Evolutionary conservation across 2,113 vertebrate species (phyloP).

Genomic region (Phyllostomus discolor): DNA sequence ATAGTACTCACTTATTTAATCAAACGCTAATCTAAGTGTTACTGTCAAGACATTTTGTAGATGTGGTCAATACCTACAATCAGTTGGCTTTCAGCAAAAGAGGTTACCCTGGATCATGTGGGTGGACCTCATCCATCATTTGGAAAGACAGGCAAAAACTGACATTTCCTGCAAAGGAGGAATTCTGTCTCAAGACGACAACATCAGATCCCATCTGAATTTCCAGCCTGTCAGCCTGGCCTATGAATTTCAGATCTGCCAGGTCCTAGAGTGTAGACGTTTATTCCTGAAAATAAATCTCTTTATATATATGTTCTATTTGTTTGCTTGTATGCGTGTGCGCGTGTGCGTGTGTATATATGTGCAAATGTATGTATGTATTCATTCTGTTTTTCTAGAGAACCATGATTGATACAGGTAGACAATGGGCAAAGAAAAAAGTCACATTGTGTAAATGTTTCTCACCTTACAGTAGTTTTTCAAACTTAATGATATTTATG

Average conservation of each 20-base stretch:
- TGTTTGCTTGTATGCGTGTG: background rate
- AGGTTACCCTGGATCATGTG: background rate
- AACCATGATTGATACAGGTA: background rate
- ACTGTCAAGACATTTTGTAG: background rate
- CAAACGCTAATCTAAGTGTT: background rate
- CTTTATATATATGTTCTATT: background rate
- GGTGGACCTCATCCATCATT: background rate
- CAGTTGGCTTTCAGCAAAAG: background rate
- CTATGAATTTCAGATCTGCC: background rate
- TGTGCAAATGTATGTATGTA: too few relatives aligned
- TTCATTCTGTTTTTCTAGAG: background rate
- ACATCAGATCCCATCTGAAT: background rate
- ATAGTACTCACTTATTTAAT: background rate
- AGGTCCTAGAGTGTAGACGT: background rate
- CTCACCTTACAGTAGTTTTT: background rate
- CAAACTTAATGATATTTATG: background rate
- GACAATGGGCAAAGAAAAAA: background rate
- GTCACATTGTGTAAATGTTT: background rate
- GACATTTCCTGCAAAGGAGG: background rate
- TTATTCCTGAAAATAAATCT: background rate
- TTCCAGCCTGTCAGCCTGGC: background rate
- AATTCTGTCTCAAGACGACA: background rate
- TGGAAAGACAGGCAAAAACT: background rate
- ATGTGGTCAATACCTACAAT: background rate
- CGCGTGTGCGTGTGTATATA: fast-evolving